phyloP scores from a whole-genome alignment of 2,888 invertebrate genomes.

The Muschampia plurimacula region DNA sequence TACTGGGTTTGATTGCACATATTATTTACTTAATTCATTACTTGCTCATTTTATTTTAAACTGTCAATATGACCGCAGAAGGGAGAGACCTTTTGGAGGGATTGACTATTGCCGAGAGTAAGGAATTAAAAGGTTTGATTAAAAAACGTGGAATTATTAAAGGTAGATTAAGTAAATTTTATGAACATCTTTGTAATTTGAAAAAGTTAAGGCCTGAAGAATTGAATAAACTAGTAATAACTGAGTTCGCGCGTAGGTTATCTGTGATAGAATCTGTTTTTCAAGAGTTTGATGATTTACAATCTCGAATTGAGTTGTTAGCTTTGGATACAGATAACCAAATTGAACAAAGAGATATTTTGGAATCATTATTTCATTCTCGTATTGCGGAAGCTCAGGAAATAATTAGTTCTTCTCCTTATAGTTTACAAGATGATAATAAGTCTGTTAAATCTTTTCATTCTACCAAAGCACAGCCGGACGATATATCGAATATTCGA shows the following conservation, averaged over 20 bases:
- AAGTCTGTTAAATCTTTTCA: neutral
- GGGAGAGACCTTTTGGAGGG: neutral
- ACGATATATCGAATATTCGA: neutral
- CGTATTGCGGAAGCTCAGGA: constrained; percentile 2
- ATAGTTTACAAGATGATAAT: neutral
- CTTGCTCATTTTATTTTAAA: neutral
- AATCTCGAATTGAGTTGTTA: neutral
- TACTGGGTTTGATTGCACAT: neutral
- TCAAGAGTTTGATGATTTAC: neutral
- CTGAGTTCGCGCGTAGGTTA: neutral
- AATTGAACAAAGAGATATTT: neutral
- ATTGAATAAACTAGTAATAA: neutral
- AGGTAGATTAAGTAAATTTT: neutral
- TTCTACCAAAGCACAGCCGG: neutral
- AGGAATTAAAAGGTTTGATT: neutral
- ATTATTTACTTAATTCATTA: neutral
- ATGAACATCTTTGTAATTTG: neutral
- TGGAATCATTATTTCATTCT: neutral
- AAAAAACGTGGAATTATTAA: neutral
- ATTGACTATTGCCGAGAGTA: neutral
- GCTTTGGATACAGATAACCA: neutral
- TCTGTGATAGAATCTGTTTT: neutral
- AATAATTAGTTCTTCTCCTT: neutral
- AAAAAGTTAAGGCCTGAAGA: neutral
- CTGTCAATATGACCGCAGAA: neutral